Evolutionary conservation across 2,113 vertebrate species (phyloP), one percentile per base, ranked within the genome.

Genomic region (Mastomys natalensis): DNA sequence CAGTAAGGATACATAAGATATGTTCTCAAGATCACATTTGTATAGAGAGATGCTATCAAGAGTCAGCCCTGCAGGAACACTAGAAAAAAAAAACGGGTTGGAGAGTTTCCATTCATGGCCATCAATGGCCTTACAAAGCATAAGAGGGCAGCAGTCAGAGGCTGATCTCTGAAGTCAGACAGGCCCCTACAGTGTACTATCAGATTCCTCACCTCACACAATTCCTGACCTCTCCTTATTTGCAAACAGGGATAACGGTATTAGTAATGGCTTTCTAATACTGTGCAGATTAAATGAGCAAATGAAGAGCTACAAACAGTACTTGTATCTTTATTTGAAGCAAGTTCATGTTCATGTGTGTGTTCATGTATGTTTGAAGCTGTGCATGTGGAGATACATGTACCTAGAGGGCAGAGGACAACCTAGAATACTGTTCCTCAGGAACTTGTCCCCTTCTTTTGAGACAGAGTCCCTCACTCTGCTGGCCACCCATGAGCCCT

Each of bases 111-210:
- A 3, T 9, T 22, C 8, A 21, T 78, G 58, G 64, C 66, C 26
- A 34, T 1, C 0, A n/a, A 26, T 31, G 58, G 22, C 40, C 66
- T 76, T 80, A 51, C 43, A 17, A 5, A 37, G 0, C 10, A 4
- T 11, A 0, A 13, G 9, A 64, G 16, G 29, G 5, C 0, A 37
- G 45, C 3, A 9, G 60, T 19, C 24, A 53, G 22, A 4, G 19
- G 26, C 1, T 12, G 17, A 60, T 26, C 43, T 21, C n/a, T 1
- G 76, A 70, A 70, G 62, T 21, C 68, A 29, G 72, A 19, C 21
- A 2, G 1, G 45, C n/a, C 8, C 62, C 48, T 3, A 6, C 29
- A 40, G 45, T 48, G 22, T 53, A 43, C 62, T 62, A 55, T 1
- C 40, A 4, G 72, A 73, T 60, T 9, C 68, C 37, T 7, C 68